phyloP scores from a whole-genome alignment of 1,140 invertebrate genomes.

The Calliphora vicina region DNA sequence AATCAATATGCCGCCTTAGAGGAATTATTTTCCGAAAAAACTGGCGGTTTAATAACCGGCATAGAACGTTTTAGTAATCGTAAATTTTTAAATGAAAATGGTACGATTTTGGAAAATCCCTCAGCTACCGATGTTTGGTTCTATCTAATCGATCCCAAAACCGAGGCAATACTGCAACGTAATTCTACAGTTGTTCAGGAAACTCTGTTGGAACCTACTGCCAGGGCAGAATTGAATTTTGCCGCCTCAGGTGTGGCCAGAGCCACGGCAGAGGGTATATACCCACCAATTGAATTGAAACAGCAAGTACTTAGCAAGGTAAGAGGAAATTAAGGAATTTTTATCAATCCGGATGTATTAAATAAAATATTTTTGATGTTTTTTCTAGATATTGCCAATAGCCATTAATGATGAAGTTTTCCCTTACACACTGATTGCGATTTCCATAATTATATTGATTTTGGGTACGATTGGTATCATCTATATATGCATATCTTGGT shows the following conservation, averaged over 20 bases:
- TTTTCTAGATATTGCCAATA: slow-evolving; percentile 63
- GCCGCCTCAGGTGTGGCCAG: slow-evolving; percentile 71
- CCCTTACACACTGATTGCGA: slow-evolving; percentile 85
- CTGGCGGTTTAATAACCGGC: slow-evolving; percentile 74
- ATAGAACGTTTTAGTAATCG: slow-evolving; percentile 79
- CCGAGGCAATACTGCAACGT: slow-evolving; percentile 75
- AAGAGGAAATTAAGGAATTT: neutral
- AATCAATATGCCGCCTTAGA: slow-evolving; percentile 72
- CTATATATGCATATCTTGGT: slow-evolving; percentile 92
- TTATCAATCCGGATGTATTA: neutral
- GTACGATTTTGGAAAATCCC: slow-evolving; percentile 75
- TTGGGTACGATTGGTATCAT: slow-evolving; percentile 86
- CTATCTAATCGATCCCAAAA: slow-evolving; percentile 82
- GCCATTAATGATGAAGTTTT: slow-evolving; percentile 76
- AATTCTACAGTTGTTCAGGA: slow-evolving; percentile 73
- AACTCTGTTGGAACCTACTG: slow-evolving; percentile 68
- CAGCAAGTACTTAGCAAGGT: slow-evolving; percentile 58
- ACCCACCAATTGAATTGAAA: slow-evolving; percentile 66
- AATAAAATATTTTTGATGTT: neutral
- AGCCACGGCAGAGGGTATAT: slow-evolving; percentile 74
- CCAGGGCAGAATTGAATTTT: slow-evolving; percentile 72
- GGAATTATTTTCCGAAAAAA: slow-evolving; percentile 76
- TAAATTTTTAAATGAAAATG: slow-evolving; percentile 74
- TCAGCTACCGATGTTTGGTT: slow-evolving; percentile 87
- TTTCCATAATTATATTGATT: slow-evolving; percentile 86